Evolutionary conservation across 2,113 vertebrate species (phyloP).

Genomic region (Pionites leucogaster): DNA sequence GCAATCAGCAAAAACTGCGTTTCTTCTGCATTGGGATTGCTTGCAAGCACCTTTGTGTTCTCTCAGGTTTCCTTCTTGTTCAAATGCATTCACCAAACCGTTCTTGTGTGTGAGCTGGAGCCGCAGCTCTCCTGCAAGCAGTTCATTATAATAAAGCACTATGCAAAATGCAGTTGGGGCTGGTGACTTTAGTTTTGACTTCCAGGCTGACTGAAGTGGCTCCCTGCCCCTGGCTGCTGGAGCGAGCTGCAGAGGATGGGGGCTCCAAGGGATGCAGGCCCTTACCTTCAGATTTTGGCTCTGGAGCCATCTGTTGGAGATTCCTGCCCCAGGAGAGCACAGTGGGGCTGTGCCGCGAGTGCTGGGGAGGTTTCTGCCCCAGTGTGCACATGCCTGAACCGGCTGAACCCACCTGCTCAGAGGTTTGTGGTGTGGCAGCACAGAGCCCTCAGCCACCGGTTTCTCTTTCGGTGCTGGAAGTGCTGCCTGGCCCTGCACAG

Average conservation of each 20-base stretch:
- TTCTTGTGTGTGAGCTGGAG: background rate
- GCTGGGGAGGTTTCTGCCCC: background rate
- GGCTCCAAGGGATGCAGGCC: background rate
- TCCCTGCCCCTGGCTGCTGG: background rate
- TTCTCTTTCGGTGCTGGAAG: background rate
- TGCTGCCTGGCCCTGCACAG: background rate
- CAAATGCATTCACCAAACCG: background rate
- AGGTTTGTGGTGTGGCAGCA: background rate
- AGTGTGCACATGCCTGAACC: fast-evolving
- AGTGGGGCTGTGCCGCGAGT: background rate
- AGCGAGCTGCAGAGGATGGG: background rate
- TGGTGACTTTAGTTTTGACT: background rate
- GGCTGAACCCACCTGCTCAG: background rate
- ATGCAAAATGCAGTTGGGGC: background rate
- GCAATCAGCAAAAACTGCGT: background rate
- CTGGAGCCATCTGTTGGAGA: background rate
- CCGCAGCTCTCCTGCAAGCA: background rate
- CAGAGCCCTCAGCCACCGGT: background rate
- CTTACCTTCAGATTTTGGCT: background rate
- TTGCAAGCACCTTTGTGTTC: background rate
- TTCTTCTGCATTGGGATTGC: background rate
- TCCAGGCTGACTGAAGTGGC: background rate
- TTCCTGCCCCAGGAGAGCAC: fast-evolving
- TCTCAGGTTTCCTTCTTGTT: background rate
- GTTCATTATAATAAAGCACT: background rate